Conservation (phyloP, 2,797 vertebrate species). For the Rhadinocentrus ornatus region DNA sequence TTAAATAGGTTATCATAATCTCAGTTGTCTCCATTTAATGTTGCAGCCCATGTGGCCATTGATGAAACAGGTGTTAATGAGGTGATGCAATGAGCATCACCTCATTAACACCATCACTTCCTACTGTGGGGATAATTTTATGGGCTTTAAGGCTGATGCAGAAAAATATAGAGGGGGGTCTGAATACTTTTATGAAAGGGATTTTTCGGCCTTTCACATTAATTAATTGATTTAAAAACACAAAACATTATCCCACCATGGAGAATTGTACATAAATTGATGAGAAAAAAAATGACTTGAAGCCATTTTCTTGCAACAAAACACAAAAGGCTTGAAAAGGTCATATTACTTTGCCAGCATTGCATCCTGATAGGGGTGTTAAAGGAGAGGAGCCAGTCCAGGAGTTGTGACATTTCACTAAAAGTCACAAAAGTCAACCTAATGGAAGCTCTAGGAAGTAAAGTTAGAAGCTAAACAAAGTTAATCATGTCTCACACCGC, state of each 20-base stretch:
- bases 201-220: background rate
- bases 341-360: constrained; percentile 2
- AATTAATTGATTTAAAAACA: background rate
- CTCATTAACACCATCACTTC: background rate
- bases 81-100: background rate
- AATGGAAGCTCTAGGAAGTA: background rate
- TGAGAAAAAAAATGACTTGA: background rate
- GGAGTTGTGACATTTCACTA: constrained; percentile 1
- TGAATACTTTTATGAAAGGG: background rate
- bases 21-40: background rate
- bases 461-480: constrained; percentile 3
- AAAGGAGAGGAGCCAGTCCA: background rate
- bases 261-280: background rate
- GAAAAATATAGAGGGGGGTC: background rate
- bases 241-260: background rate
- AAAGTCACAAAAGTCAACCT: background rate
- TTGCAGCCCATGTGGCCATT: background rate
- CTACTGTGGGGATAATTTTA: background rate
- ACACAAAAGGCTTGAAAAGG: background rate
- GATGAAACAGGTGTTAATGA: background rate
- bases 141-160: background rate
- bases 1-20: background rate
- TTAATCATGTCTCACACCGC: background rate
- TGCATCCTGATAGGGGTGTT: background rate
- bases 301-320: background rate